Evolutionary conservation across 2,888 invertebrate species (phyloP).

Genomic region (Pterostichus niger): DNA sequence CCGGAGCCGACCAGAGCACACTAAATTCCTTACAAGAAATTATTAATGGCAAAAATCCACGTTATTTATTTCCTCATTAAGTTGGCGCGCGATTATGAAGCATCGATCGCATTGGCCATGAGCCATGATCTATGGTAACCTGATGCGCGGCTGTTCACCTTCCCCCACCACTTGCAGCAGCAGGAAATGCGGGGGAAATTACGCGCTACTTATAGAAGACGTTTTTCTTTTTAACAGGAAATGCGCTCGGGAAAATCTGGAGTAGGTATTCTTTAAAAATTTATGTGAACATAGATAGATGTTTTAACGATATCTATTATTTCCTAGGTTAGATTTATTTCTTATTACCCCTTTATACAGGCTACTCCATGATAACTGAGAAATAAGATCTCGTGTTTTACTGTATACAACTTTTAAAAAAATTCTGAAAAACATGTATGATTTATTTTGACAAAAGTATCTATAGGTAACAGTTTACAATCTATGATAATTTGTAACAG

Average conservation of each 20-base stretch:
- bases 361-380: no score
- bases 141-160: neutral
- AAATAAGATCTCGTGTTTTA: no score
- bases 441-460: no score
- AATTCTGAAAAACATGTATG: no score
- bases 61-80: constrained; percentile 66
- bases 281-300: no score
- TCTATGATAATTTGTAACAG: no score
- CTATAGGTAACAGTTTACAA: no score
- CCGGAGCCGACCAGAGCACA: neutral
- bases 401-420: no score
- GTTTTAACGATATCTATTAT: no score
- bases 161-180: neutral
- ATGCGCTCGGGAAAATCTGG: neutral
- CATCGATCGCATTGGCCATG: constrained; percentile 48
- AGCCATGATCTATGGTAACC: constrained; percentile 22
- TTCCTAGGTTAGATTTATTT: no score
- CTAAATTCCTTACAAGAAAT: constrained; percentile 61
- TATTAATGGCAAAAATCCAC: constrained; percentile 59
- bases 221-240: neutral
- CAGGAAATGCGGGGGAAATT: constrained; percentile 9
- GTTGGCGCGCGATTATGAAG: constrained; percentile 59
- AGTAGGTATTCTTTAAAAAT: neutral
- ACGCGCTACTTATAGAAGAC: neutral
- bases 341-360: no score